Percentiles rank a stretch among this genome's conserved stretches.
Evolutionary conservation across 2,113 vertebrate species (phyloP).

Genomic region (Triplophysa dalaica): DNA sequence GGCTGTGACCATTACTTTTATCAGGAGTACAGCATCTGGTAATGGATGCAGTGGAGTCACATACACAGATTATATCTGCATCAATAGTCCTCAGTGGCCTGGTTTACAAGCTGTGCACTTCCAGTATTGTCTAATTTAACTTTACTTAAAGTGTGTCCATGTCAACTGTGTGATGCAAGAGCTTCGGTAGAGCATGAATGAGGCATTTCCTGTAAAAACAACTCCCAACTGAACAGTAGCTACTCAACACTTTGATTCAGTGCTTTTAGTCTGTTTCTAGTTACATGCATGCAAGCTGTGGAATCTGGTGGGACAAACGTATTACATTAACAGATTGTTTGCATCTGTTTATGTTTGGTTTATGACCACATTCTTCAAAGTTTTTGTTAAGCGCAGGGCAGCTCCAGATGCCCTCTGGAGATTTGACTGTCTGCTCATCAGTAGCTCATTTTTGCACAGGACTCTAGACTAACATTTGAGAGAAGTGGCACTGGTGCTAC

Average conservation of each 20-base stretch:
- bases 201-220: constrained; percentile 31
- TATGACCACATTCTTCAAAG: background rate
- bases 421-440: background rate
- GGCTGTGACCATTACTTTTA: constrained; percentile 9
- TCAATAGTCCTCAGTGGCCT: constrained; percentile 1
- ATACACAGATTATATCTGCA: background rate
- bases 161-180: background rate
- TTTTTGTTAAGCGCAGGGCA: background rate
- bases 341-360: constrained; percentile 7
- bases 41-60: background rate
- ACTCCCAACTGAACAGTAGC: background rate
- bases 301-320: background rate
- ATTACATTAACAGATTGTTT: constrained; percentile 6
- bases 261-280: background rate
- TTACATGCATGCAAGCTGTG: background rate
- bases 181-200: background rate
- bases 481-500: too few species aligned
- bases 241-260: background rate
- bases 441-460: too few species aligned
- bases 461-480: too few species aligned
- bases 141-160: background rate
- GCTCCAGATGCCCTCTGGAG: background rate
- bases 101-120: background rate
- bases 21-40: background rate
- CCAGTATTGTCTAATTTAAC: background rate